phyloP scores from a whole-genome alignment of 2,113 vertebrate species.

The Athene cunicularia region DNA sequence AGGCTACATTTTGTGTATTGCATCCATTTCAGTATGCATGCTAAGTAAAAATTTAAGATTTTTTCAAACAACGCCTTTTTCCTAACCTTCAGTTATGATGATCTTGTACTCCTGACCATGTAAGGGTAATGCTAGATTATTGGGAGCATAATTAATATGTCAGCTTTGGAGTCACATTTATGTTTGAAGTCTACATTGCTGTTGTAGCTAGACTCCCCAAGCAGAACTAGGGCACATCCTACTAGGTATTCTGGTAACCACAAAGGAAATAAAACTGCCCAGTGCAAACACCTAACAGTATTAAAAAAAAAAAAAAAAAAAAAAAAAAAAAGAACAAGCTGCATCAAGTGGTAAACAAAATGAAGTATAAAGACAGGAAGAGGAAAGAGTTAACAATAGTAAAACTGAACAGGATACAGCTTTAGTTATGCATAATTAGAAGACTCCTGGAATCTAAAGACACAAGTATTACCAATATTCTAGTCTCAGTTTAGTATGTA shows the following conservation, averaged over 20 bases:
- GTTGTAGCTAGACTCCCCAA: background rate
- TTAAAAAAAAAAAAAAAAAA: no score
- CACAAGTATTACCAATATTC: background rate
- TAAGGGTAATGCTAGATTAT: background rate
- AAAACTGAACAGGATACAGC: slow-evolving; percentile 12
- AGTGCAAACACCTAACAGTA: background rate
- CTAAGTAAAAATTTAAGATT: background rate
- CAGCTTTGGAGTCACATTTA: background rate
- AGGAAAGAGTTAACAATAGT: slow-evolving; percentile 16
- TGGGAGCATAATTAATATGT: background rate
- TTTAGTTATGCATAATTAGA: background rate
- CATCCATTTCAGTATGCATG: background rate
- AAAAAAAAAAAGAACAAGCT: background rate
- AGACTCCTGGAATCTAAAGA: background rate
- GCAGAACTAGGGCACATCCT: background rate
- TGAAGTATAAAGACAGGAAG: background rate
- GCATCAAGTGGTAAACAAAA: background rate
- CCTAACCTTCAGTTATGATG: background rate
- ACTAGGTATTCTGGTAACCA: background rate
- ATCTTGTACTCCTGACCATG: background rate
- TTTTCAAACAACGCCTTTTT: background rate
- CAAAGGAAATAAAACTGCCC: background rate
- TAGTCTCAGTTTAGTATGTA: background rate
- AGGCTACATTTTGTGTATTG: background rate
- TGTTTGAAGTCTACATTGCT: background rate